These are phyloP conservation scores for Leptinotarsa tumamoca DNA, from an alignment of 2,888 invertebrate genomes.

Conservation along the genomic window DNA sequence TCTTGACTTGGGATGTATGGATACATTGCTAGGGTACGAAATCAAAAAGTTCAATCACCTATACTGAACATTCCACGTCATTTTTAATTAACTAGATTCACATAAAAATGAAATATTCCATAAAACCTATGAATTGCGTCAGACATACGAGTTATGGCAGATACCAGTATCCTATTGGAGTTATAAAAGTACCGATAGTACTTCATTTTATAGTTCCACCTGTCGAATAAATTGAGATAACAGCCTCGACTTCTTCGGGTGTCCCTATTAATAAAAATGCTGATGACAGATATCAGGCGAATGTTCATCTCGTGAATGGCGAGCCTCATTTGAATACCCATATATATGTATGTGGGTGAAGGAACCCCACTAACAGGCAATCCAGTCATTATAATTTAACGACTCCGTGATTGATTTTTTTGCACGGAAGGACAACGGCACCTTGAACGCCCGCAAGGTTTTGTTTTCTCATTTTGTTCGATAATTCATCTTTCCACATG, in stretches of 20 bases:
- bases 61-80: neutral
- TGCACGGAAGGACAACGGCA: neutral
- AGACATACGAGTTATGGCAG: conserved; percentile 14
- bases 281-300: neutral
- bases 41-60: too few relatives aligned
- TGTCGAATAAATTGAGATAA: conserved; percentile 20
- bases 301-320: neutral
- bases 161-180: conserved; percentile 7
- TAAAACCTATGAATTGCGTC: conserved; percentile 11
- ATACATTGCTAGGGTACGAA: too few relatives aligned
- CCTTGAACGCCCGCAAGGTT: neutral
- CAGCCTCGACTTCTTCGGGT: conserved; percentile 15
- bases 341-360: conserved; percentile 19
- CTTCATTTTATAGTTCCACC: conserved; percentile 18
- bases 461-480: neutral
- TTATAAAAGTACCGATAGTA: conserved; percentile 17
- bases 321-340: neutral
- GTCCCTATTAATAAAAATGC: neutral
- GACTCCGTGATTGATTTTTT: neutral
- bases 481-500: neutral
- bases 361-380: neutral
- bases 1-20: too few relatives aligned
- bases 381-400: neutral
- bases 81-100: neutral
- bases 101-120: conserved; percentile 9